Evolutionary conservation across 2,113 vertebrate genomes (phyloP).

Genomic region (Irena cyanogastra): DNA sequence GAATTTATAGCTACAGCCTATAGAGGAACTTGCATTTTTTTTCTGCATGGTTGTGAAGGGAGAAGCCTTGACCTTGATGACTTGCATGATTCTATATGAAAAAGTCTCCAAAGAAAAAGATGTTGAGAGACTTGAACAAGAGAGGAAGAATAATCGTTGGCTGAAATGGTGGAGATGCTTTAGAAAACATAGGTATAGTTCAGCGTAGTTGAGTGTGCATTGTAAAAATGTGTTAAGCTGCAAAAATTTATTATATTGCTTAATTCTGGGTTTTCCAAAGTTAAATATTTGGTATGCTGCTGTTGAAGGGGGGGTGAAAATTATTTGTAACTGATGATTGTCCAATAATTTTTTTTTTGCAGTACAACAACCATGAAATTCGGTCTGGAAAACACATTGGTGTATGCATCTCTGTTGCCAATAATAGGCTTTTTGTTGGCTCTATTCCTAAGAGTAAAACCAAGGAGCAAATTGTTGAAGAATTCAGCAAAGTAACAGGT

Average conservation of each 20-base stretch:
- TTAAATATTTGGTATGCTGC: neutral
- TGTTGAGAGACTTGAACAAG: neutral
- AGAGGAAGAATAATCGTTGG: neutral
- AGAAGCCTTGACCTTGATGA: neutral
- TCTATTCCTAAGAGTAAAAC: slow-evolving; percentile 99
- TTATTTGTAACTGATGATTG: neutral
- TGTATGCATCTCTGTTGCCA: slow-evolving; percentile 98
- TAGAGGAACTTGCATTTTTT: neutral
- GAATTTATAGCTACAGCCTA: neutral
- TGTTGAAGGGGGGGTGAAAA: neutral
- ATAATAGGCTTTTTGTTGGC: slow-evolving; percentile 98
- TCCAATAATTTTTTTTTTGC: slow-evolving; percentile 37
- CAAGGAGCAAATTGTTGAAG: slow-evolving; percentile 98
- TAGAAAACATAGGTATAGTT: neutral
- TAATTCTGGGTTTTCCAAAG: neutral
- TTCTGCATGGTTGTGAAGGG: neutral
- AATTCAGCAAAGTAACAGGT: slow-evolving; percentile 99
- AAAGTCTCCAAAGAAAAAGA: neutral
- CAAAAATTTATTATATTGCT: neutral
- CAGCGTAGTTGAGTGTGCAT: neutral
- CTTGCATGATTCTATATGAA: neutral
- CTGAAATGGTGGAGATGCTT: neutral
- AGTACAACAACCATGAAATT: slow-evolving; percentile 99
- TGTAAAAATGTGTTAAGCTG: neutral
- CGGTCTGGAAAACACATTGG: slow-evolving; percentile 97